A percentile compares a stretch with the other conserved stretches of the same genome.
Evolutionary conservation across 2,888 invertebrate genomes (phyloP).

Genomic region (Callyntrura guangdongensis): DNA sequence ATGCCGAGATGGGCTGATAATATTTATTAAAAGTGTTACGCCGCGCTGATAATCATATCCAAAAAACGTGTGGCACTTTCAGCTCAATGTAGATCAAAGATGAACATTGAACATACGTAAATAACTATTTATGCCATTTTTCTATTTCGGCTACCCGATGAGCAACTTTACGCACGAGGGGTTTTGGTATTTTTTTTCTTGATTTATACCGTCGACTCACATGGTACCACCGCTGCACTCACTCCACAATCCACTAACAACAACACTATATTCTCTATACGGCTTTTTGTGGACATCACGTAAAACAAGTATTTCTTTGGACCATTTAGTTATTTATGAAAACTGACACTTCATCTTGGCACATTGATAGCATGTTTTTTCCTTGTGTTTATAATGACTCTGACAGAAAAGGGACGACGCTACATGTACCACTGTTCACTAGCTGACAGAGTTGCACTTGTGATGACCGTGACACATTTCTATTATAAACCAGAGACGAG

Average conservation of each 20-base stretch:
- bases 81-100: conserved; percentile 26
- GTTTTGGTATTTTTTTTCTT: conserved; percentile 26
- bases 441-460: conserved; percentile 22
- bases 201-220: neutral
- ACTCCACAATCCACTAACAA: neutral
- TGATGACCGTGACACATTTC: conserved; percentile 39
- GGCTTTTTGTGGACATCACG: neutral
- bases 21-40: conserved; percentile 2
- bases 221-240: neutral
- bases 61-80: conserved; percentile 16
- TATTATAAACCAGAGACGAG: neutral
- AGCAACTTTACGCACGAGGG: conserved; percentile 31
- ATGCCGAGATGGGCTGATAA: neutral
- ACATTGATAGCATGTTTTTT: conserved; percentile 5
- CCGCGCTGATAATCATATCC: neutral
- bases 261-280: too few relatives aligned
- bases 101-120: conserved; percentile 20
- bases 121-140: conserved; percentile 43
- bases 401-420: conserved; percentile 30
- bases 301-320: neutral
- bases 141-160: conserved; percentile 20
- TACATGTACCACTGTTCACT: neutral
- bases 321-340: conserved; percentile 15
- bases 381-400: neutral
- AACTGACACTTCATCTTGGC: conserved; percentile 39